Conservation (phyloP, 2,888 invertebrate genomes). For the Onchidella celtica region DNA sequence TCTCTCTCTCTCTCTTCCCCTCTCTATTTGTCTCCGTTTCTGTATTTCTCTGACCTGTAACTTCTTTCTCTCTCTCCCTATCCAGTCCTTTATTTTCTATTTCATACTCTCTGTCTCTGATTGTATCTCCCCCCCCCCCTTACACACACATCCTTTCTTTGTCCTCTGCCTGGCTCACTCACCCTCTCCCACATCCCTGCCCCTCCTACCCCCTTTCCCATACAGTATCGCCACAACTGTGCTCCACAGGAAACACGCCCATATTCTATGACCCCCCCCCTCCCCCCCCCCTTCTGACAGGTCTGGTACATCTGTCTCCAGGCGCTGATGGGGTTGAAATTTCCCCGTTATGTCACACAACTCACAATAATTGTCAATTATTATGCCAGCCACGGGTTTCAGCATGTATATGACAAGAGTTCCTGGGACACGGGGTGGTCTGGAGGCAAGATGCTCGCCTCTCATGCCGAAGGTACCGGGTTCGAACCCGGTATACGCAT, state of each 20-base stretch:
- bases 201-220: neutral
- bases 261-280: neutral
- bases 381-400: no score
- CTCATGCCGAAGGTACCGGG: no score
- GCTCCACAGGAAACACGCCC: no score
- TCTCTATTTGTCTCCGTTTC: neutral
- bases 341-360: no score
- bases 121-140: neutral
- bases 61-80: neutral
- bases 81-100: neutral
- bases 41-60: neutral
- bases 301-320: no score
- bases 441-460: no score
- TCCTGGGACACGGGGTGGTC: no score
- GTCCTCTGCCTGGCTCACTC: neutral
- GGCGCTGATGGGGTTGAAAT: no score
- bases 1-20: neutral
- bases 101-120: neutral
- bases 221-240: no score
- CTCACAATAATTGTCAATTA: no score
- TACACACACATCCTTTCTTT: neutral
- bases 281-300: neutral
- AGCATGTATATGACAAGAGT: no score
- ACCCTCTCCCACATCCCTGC: neutral
- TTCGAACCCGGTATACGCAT: no score